Base-by-base conservation (phyloP, 30 jellyfish, hydroid and myxozoan species). In the Nemopilema nomurai region DNA sequence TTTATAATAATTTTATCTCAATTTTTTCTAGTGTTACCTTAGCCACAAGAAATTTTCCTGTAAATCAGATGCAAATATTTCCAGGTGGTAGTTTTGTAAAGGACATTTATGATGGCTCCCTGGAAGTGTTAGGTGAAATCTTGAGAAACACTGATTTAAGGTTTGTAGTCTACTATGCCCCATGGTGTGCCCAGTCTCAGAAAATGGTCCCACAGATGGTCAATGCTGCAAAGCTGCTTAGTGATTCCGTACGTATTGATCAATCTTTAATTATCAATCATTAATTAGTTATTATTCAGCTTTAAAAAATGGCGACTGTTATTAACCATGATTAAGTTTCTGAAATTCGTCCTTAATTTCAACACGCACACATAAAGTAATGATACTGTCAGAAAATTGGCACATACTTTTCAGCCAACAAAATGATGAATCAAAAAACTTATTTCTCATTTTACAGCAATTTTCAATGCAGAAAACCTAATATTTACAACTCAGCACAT, bases 151-250 rank as follows among this genome's bases (percentile, higher is more conserved):
- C 70, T 41, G 88, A 82, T 29, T 63, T 92, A 22, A 64, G 89
- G 53, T 79, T 92, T 87, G 98, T 92, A 18, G 87, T 87, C 1
- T 92, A 67, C 67, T 92, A 92, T 82, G 94, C 98, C 20, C 94
- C 96, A 7, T 92, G 98, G 98, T 92, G 96, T 81, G 98, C 97
- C 0, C 96, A 86, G 79, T 86, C 97, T 63, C 65, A 87, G 49
- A 83, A 77, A 75, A 73, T 83, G 74, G 98, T 92, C 26, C 91
- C 95, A 16, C 90, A 87, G 31, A 68, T 92, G 73, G 71, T 74
- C 0, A 63, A 49, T n/a, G 91, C 95, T 63, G 88, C 88, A 17
- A 73, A 92, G 26, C 16, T 41, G 28, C 77, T 92, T 1, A 92
- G 69, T 24, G 79, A 87, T 52, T 67, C 84, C 30, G 90, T 87